These are phyloP conservation scores for Drymodes brunneopygia DNA, from an alignment of 2,113 vertebrate species.

Conservation along the genomic window DNA sequence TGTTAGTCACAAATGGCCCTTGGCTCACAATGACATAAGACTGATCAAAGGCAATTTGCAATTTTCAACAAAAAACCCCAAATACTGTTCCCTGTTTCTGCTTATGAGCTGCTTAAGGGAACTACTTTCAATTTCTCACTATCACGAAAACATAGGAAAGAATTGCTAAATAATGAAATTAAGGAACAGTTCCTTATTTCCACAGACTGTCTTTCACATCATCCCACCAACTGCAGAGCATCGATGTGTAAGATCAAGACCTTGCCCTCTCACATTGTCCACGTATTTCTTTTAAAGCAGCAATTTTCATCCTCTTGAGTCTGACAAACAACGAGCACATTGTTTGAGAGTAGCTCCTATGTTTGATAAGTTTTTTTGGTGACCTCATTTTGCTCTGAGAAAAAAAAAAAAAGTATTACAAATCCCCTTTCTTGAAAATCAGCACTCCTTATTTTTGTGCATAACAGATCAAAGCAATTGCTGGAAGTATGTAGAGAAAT, in stretches of 20 bases:
- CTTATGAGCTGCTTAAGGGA: not conserved
- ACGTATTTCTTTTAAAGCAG: not conserved
- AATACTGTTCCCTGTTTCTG: not conserved
- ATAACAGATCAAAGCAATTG: slow-evolving; percentile 12
- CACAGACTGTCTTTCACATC: not conserved
- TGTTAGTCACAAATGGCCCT: not conserved
- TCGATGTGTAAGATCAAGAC: not conserved
- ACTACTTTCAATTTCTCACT: not conserved
- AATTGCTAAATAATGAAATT: not conserved
- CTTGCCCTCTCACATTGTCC: not conserved
- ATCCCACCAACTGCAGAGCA: not conserved
- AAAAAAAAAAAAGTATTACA: not conserved
- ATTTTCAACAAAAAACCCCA: not conserved
- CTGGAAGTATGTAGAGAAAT: not conserved
- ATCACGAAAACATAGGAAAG: not conserved
- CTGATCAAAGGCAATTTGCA: not conserved
- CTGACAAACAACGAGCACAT: slow-evolving; percentile 28
- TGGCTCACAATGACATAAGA: not conserved
- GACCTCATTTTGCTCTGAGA: not conserved
- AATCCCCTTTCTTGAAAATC: not conserved
- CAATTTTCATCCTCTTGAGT: not conserved
- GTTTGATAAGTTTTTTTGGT: not conserved
- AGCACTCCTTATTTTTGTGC: not conserved
- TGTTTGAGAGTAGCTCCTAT: not conserved
- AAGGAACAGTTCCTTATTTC: not conserved